Evolutionary conservation across 2,888 invertebrate species (phyloP).

Genomic region (Oxyscelio sp.): DNA sequence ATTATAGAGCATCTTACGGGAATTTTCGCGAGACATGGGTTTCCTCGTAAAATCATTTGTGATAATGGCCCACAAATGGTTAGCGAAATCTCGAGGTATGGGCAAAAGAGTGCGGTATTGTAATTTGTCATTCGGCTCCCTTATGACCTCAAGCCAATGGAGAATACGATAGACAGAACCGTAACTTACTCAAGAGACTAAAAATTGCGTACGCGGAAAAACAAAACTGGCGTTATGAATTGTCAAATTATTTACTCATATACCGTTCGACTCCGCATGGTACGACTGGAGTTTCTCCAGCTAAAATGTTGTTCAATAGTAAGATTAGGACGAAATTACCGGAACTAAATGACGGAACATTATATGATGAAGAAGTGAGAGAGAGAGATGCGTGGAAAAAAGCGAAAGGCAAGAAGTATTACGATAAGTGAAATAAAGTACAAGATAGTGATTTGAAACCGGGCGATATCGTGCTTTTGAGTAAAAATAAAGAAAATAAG

Average conservation of each 20-base stretch:
- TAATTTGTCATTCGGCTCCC: constrained; percentile 68
- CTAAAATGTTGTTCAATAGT: constrained; percentile 70
- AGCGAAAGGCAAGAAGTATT: constrained; percentile 55
- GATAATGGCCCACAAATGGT: constrained; percentile 75
- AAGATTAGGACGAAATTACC: constrained; percentile 80
- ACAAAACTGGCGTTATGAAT: constrained; percentile 74
- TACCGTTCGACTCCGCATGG: constrained; percentile 82
- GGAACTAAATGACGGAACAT: constrained; percentile 21
- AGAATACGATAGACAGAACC: constrained; percentile 81
- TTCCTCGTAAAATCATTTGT: constrained; percentile 54
- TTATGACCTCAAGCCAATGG: constrained; percentile 79
- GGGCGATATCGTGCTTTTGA: constrained; percentile 17
- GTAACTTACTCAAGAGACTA: constrained; percentile 67
- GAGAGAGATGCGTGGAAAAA: constrained; percentile 42
- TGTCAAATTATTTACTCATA: constrained; percentile 77
- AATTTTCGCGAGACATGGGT: constrained; percentile 74
- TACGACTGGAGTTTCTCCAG: constrained; percentile 78
- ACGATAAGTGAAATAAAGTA: constrained; percentile 18
- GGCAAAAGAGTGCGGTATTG: constrained; percentile 57
- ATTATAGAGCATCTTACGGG: constrained; percentile 67
- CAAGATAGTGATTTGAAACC: not conserved
- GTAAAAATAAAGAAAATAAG: constrained; percentile 8
- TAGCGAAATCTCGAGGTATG: constrained; percentile 64
- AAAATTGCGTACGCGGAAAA: constrained; percentile 77
- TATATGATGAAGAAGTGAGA: constrained; percentile 50